Evolutionary conservation across 2,113 vertebrate genomes (phyloP).

Genomic region (Pantherophis guttatus): DNA sequence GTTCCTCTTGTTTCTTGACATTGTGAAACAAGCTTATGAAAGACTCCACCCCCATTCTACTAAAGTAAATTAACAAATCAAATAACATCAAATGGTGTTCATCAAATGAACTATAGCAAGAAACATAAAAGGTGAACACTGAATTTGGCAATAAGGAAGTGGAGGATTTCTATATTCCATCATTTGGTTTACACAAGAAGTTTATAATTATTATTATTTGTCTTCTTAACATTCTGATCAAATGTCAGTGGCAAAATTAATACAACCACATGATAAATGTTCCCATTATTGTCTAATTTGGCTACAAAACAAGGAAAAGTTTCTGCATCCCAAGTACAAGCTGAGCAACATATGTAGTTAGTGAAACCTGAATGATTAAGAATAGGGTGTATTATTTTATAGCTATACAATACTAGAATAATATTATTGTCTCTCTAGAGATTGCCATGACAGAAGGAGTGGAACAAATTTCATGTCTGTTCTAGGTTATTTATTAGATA

Average conservation of each 20-base stretch:
- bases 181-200: conserved; percentile 16
- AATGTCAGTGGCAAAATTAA: conserved; percentile 10
- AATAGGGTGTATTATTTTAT: background rate
- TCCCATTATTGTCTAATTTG: conserved; percentile 10
- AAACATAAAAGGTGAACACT: conserved; percentile 10
- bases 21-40: conserved; percentile 29
- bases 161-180: conserved; percentile 24
- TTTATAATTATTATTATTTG: conserved; percentile 13
- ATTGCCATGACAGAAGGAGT: background rate
- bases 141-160: conserved; percentile 23
- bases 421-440: background rate
- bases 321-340: background rate
- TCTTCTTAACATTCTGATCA: background rate
- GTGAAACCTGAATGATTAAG: background rate
- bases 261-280: background rate
- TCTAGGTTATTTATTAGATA: background rate
- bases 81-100: conserved; percentile 38
- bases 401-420: background rate
- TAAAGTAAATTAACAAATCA: conserved; percentile 25
- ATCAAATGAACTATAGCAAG: conserved; percentile 26
- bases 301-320: conserved; percentile 7
- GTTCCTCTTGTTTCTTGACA: conserved; percentile 31
- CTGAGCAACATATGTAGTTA: background rate
- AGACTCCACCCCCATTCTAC: background rate
- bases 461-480: background rate